Base-by-base conservation (phyloP, 2,113 vertebrate species). In the Okapia johnstoni region DNA sequence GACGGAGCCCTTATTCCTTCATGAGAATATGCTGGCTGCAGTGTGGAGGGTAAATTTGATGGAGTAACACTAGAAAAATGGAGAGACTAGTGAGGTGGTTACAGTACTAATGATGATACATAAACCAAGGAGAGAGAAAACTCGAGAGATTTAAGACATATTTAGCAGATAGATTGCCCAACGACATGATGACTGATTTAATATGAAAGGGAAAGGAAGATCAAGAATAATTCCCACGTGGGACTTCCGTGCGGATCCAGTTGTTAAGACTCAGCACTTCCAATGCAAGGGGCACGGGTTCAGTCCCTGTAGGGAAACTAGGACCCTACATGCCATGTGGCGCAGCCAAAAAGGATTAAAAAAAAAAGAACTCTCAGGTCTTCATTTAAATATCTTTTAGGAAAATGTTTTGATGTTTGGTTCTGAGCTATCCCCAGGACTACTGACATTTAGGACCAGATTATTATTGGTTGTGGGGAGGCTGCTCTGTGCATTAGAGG, bases 251-350 rank as follows among this genome's bases (percentile, higher is more conserved):
- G 63, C 33, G 36, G n/a, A 36, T 36, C 17, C n/a, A 70, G 63
- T 70, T 70, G 33, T 70, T 70, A 36, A 70, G 63, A 36, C 63
- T 70, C n/a, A 36, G 63, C n/a, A 36, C n/a, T 70, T 70, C 63
- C n/a, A n/a, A 11, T 21, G 17, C n/a, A 70, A 70, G 17, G 17
- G n/a, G 63, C 9, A 0, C 0, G 2, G n/a, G n/a, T 36, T 70
- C 63, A 70, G 9, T 21, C n/a, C 63, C 63, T 36, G 63, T n/a
- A 16, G 36, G 63, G n/a, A 36, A 70, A 21, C 17, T n/a, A 36
- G 8, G n/a, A 36, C n/a, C 11, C n/a, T 21, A 21, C n/a, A 70
- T 70, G 17, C 33, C n/a, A 70, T 36, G 17, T 21, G 63, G 63
- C 19, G n/a, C n/a, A 21, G 17, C 17, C 63, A 70, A 70, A 70